phyloP scores from a whole-genome alignment of 1,140 invertebrate genomes.

The Caerostris darwini region DNA sequence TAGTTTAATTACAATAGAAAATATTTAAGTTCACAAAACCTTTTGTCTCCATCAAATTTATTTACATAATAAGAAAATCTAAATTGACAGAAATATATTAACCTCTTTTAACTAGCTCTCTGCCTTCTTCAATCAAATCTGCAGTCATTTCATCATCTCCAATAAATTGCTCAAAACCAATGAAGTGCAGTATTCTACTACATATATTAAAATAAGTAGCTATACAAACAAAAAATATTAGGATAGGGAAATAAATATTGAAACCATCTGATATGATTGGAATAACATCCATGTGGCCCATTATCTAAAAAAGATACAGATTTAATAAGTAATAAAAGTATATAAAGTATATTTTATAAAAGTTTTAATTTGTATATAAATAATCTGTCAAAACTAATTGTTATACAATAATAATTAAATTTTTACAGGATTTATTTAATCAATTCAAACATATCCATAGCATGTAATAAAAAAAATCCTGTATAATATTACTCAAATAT shows the following conservation, averaged over 20 bases:
- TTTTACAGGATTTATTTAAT: too few relatives aligned
- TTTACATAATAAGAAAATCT: too few relatives aligned
- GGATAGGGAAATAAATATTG: conserved; percentile 99
- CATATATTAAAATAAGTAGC: conserved; percentile 98
- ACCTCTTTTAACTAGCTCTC: conserved; percentile 90
- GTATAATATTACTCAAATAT: too few relatives aligned
- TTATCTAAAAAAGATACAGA: conserved; percentile 87
- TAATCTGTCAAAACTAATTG: too few relatives aligned
- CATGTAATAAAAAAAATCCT: too few relatives aligned
- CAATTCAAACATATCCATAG: too few relatives aligned
- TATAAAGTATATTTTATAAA: not conserved
- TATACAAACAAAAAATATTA: conserved; percentile 95
- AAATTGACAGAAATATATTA: not conserved
- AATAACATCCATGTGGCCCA: conserved; percentile 99
- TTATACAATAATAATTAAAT: too few relatives aligned
- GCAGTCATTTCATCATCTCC: conserved; percentile 95
- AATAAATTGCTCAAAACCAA: conserved; percentile 98
- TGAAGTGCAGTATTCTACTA: conserved; percentile 89
- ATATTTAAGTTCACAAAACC: not conserved
- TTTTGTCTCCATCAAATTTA: too few relatives aligned
- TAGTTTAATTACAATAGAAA: not conserved
- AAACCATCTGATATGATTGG: conserved; percentile 98
- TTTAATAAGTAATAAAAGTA: not conserved
- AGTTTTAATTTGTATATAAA: not conserved
- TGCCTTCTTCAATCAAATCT: conserved; percentile 96